Base-by-base conservation (phyloP, 2,888 invertebrate genomes). In the Entomobrya proxima region DNA sequence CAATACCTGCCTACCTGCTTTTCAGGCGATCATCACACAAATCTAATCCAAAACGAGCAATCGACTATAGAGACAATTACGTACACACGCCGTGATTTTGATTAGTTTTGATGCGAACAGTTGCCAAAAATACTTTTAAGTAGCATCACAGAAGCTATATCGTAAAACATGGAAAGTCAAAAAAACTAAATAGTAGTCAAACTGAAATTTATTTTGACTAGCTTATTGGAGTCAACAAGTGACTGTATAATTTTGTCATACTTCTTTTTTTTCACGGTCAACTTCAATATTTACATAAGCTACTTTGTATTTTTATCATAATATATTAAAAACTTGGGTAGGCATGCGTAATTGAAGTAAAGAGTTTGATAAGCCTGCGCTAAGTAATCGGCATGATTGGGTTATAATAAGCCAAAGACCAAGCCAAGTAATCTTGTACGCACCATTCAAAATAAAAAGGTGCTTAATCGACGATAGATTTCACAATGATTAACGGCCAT, bases 221-320 rank as follows among this genome's bases (percentile, higher is more conserved):
- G 58, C 11, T 24, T 15, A 64, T n/a, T n/a, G n/a, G 30, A 72
- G 44, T 47, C 30, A 47, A 44, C 24, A 44, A 7, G 64, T 2
- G n/a, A 32, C 32, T 35, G 32, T 35, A 13, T 15, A 32, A 13
- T 64, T 2, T 32, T 13, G 15, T 32, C 64, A 50, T 72, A 80
- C 64, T 61, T 44, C n/a, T 37, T 52, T 78, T 69, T 67, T 81
- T 81, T 75, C 81, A 82, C 50, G 74, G 81, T n/a, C 81, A 80
- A 75, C 81, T 35, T 82, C 21, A 72, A 61, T 30, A 64, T 78
- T 64, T 69, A 32, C 69, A 35, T 44, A 44, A 27, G 58, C 3
- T 18, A 64, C 2, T 13, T 1, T 37, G n/a, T n/a, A n/a, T 21
- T 64, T 18, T 2, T n/a, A n/a, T 32, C 24, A 35, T 37, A 37